Percentiles rank a stretch among this genome's conserved stretches.
phyloP scores from a whole-genome alignment of 2,113 vertebrate species.

The Neoarius graeffei region DNA sequence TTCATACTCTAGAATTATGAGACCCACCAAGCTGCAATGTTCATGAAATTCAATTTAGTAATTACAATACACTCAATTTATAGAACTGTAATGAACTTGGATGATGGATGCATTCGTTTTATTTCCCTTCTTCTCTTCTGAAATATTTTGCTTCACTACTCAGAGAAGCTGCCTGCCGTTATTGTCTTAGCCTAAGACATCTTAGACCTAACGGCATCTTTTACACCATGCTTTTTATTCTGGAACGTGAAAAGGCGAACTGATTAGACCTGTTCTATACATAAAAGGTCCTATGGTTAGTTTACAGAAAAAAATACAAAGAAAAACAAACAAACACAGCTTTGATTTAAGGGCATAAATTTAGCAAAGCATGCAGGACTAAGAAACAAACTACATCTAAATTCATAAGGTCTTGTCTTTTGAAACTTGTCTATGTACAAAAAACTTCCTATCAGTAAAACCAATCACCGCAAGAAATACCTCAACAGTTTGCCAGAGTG shows the following conservation, averaged over 20 bases:
- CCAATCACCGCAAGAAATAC: slow-evolving; percentile 99
- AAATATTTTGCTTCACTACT: slow-evolving; percentile 77
- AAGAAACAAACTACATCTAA: slow-evolving; percentile 71
- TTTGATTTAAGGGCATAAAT: slow-evolving; percentile 85
- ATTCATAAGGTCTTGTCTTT: slow-evolving; percentile 75
- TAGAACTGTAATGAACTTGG: neutral
- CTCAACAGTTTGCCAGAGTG: slow-evolving; percentile 99
- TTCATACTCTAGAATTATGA: neutral
- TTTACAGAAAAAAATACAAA: slow-evolving; percentile 78
- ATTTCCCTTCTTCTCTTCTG: slow-evolving; percentile 69
- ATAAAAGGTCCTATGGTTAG: slow-evolving; percentile 75
- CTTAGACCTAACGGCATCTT: slow-evolving; percentile 76
- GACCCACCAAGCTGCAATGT: slow-evolving; percentile 6
- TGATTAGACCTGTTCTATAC: slow-evolving; percentile 75
- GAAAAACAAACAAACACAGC: slow-evolving; percentile 63
- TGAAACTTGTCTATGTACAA: slow-evolving; percentile 60
- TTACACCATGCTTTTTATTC: slow-evolving; percentile 83
- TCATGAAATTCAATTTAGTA: neutral
- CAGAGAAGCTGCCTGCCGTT: slow-evolving; percentile 61
- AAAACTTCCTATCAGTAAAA: slow-evolving; percentile 96
- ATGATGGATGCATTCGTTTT: slow-evolving; percentile 74
- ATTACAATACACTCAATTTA: neutral
- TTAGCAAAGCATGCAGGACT: slow-evolving; percentile 99
- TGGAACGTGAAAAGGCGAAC: slow-evolving; percentile 71
- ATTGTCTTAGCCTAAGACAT: slow-evolving; percentile 69